These are phyloP conservation scores for Lymantria monacha DNA, from an alignment of 2,888 invertebrate genomes.

Conservation along the genomic window DNA sequence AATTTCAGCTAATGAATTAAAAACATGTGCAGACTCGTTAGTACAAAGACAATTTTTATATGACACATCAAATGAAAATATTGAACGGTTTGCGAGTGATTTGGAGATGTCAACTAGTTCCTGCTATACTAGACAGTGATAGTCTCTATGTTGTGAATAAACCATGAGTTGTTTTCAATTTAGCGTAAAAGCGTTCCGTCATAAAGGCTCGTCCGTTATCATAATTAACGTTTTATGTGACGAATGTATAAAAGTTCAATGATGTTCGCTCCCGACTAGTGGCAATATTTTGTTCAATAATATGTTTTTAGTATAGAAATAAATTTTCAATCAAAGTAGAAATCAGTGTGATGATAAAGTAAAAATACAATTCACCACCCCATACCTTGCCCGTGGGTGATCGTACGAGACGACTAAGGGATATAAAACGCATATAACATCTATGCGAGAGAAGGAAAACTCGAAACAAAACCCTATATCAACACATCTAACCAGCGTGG, in stretches of 20 bases:
- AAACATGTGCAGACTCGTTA: constrained; percentile 33
- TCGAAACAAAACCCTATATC: no score
- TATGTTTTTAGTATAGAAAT: not conserved
- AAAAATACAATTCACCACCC: no score
- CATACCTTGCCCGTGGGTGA: no score
- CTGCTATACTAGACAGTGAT: constrained; percentile 51
- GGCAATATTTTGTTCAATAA: constrained; percentile 17
- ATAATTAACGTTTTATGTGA: constrained; percentile 71
- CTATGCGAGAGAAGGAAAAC: no score
- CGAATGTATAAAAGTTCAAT: constrained; percentile 43
- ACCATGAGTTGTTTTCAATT: constrained; percentile 81
- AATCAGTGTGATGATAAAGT: no score
- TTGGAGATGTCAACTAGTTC: constrained; percentile 49
- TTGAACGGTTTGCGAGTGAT: constrained; percentile 13
- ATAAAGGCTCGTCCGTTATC: constrained; percentile 63
- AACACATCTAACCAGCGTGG: no score
- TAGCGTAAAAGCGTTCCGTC: constrained; percentile 76
- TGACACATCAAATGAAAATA: constrained; percentile 38
- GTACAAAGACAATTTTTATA: constrained; percentile 39
- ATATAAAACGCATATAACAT: no score
- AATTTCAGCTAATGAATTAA: constrained; percentile 36
- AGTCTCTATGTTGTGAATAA: constrained; percentile 69
- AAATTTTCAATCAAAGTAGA: no score
- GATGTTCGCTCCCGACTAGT: constrained; percentile 29
- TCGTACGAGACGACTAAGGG: no score